phyloP scores from a whole-genome alignment of 1,140 invertebrate genomes.

The Drosophila kanapiae region DNA sequence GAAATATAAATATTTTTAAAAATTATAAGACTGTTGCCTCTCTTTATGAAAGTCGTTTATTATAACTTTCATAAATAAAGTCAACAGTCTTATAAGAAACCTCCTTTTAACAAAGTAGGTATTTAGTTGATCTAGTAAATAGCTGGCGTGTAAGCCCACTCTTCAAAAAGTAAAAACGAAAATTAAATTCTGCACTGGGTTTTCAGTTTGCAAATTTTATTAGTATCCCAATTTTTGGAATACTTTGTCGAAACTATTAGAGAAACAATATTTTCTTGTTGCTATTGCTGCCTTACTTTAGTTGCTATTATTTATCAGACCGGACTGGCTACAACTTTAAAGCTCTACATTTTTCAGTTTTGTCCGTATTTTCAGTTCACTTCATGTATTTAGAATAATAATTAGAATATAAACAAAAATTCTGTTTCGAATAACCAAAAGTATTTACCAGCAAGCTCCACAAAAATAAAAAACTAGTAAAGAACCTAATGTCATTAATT shows the following conservation, averaged over 20 bases:
- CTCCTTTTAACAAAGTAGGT: not conserved
- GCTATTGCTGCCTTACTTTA: slow-evolving; percentile 7
- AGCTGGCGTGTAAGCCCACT: not conserved
- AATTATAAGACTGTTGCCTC: no score
- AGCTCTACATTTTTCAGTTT: not conserved
- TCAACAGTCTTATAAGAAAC: no score
- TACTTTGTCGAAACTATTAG: slow-evolving; percentile 18
- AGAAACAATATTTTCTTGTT: slow-evolving; percentile 18
- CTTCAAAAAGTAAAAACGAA: not conserved
- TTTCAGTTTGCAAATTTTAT: slow-evolving; percentile 14
- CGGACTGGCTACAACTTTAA: not conserved
- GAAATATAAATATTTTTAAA: not conserved
- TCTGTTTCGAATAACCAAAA: no score
- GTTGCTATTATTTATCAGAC: slow-evolving; percentile 15
- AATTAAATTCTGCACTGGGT: not conserved
- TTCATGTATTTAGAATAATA: not conserved
- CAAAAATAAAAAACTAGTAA: no score
- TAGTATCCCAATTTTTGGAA: slow-evolving; percentile 21
- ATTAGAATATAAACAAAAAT: no score
- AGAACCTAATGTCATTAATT: not conserved
- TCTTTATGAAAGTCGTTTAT: no score
- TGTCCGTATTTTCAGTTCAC: not conserved
- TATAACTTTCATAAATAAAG: not conserved
- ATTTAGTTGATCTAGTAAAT: not conserved
- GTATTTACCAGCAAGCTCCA: no score